Evolutionary conservation across 2,888 invertebrate species (phyloP), one percentile per base, ranked within the genome.

Genomic region (Orthosia gothica): DNA sequence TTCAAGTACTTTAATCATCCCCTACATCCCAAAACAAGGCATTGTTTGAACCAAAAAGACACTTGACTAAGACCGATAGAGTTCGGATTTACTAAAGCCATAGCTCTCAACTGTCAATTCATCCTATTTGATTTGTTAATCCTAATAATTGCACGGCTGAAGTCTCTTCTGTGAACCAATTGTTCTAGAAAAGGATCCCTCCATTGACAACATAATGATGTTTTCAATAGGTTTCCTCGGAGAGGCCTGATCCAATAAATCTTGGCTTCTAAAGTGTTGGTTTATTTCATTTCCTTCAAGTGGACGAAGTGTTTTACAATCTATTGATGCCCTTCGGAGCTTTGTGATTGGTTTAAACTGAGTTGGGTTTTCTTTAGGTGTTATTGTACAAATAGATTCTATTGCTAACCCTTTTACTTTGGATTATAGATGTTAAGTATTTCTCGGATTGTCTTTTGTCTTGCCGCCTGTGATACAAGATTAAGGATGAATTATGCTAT

Each of bases 121-220:
- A 40, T 59, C 68, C 64, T 72, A 57, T 85, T 82, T 85, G 79
- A 84, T 84, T 86, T 79, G 74, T 82, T 87, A 87, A 84, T 87
- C 76, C 63, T 63, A 74, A 59, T 78, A 85, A 82, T 84, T 71
- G 54, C 61, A 23, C 23, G 52, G 57, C 18, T 52, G 26, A 45
- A 32, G 57, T 54, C 61, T 52, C 45, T 61, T 70, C 62, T 54
- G 40, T 52, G 23, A 62, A 70, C 52, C 68, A 74, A 73, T 84
- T 84, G 84, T 77, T 77, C 68, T 65, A 71, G 67, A 55, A 58
- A 58, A 65, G 70, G 57, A 70, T 58, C 64, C 58, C 15, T 54
- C 52, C 16, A 63, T 81, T 69, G 68, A 74, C 74, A 74, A 59
- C 49, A 54, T 79, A 79, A 79, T 80, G 63, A 67, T 64, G 70